phyloP scores from a whole-genome alignment of 2,888 invertebrate species.

The Agapetus fuscipes region DNA sequence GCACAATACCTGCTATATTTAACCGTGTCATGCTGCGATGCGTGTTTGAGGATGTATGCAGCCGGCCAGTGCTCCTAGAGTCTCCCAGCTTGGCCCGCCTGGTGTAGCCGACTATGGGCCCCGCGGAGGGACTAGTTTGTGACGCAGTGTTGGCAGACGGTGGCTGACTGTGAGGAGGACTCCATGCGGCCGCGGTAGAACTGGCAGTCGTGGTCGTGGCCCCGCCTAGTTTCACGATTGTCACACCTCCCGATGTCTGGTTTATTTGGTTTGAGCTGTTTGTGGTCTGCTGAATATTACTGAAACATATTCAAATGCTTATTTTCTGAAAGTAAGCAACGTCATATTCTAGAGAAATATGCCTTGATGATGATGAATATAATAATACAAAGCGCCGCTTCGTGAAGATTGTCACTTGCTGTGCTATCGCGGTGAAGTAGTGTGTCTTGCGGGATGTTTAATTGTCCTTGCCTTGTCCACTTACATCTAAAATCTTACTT shows the following conservation, averaged over 20 bases:
- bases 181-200: conserved; percentile 15
- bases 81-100: conserved; percentile 59
- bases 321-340: no score
- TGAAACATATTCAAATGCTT: conserved; percentile 9
- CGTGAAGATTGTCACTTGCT: no score
- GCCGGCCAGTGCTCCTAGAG: conserved; percentile 63
- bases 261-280: conserved; percentile 48
- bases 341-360: no score
- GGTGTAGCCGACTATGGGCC: conserved; percentile 38
- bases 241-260: conserved; percentile 65
- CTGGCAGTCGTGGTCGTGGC: conserved; percentile 25
- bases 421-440: no score
- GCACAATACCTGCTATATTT: conserved; percentile 57
- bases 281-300: conserved; percentile 14
- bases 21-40: conserved; percentile 72
- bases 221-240: conserved; percentile 68
- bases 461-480: no score
- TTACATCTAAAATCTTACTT: no score
- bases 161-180: conserved; percentile 22
- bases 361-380: no score
- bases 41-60: conserved; percentile 61
- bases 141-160: conserved; percentile 22
- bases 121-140: conserved; percentile 16
- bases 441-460: no score
- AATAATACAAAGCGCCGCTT: no score